phyloP scores from a whole-genome alignment of 2,888 invertebrate species.

The Melipona beecheii region DNA sequence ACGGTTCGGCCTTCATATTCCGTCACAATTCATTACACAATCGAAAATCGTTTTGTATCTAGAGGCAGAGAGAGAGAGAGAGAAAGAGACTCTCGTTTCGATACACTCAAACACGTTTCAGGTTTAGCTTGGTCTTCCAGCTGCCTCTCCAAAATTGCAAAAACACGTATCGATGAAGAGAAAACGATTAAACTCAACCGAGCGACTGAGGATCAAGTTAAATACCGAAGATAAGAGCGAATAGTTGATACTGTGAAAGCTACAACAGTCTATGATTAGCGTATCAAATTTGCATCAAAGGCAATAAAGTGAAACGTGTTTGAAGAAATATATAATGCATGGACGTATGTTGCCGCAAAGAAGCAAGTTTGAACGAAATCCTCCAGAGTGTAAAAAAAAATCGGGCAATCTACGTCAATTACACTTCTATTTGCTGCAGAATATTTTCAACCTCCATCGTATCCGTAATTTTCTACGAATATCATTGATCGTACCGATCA shows the following conservation, averaged over 20 bases:
- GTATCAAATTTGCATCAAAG: neutral
- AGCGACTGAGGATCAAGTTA: neutral
- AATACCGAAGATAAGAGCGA: neutral
- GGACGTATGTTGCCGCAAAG: neutral
- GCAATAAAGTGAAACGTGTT: neutral
- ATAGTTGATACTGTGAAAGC: neutral
- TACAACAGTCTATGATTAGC: neutral
- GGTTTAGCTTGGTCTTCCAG: slow-evolving; percentile 1
- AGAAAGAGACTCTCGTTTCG: neutral
- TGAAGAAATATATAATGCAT: neutral
- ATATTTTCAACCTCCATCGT: neutral
- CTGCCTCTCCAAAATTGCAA: slow-evolving; percentile 1
- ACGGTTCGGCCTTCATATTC: slow-evolving; percentile 31
- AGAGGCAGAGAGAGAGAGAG: neutral
- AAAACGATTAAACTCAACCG: neutral
- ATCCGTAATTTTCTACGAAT: neutral
- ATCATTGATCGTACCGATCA: neutral
- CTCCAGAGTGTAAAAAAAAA: neutral
- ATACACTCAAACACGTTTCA: slow-evolving; percentile 1
- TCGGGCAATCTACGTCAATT: neutral
- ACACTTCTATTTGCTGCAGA: too few species aligned
- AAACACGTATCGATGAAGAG: neutral
- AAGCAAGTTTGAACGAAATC: neutral
- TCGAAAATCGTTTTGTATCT: slow-evolving; percentile 23
- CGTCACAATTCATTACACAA: slow-evolving; percentile 38